Evolutionary conservation across 1,140 invertebrate genomes (phyloP), one percentile per base, ranked within the genome.

Genomic region (Lordiphosa clarofinis): DNA sequence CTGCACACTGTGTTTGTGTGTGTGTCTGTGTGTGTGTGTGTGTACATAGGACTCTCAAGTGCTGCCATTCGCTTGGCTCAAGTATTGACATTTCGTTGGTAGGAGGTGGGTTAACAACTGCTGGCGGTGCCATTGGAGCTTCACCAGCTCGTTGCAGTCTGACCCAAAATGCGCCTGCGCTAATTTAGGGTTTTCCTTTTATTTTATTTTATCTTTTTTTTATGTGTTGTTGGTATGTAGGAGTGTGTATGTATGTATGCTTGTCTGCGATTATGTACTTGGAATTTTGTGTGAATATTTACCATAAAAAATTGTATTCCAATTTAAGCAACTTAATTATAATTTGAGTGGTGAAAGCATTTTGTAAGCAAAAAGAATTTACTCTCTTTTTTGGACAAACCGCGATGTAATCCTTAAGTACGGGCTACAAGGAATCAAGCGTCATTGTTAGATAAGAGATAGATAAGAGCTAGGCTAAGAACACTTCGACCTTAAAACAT

Each of bases 11-110:
- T n/a, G n/a, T n/a, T n/a, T 65, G 56, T 54, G 43, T 21, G 49
- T 39, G 33, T 52, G 57, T 63, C 37, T 68, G 56, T 65, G 53
- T 67, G 66, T 76, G 56, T 66, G 46, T 50, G 40, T 40, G 33
- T 58, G 11, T 55, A 70, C 36, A 70, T 64, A 56, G 63, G 31
- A 13, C 56, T 44, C 39, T 78, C 46, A 56, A 78, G 78, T 56
- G 69, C 73, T 84, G 78, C 73, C 73, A 84, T 84, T 84, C 78
- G 78, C 78, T 49, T 84, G 72, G 79, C 78, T 82, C 73, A 84
- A 73, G 73, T 66, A 84, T 84, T 72, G 73, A 73, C 60, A 72
- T 52, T 46, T 62, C 42, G 28, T 1, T 2, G 13, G 56, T 21
- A 8, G 9, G 37, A 13, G 10, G 10, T 13, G 49, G 43, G 46